Base-by-base conservation (phyloP, 2,888 invertebrate species). In the Cosmorhoe ocellata region DNA sequence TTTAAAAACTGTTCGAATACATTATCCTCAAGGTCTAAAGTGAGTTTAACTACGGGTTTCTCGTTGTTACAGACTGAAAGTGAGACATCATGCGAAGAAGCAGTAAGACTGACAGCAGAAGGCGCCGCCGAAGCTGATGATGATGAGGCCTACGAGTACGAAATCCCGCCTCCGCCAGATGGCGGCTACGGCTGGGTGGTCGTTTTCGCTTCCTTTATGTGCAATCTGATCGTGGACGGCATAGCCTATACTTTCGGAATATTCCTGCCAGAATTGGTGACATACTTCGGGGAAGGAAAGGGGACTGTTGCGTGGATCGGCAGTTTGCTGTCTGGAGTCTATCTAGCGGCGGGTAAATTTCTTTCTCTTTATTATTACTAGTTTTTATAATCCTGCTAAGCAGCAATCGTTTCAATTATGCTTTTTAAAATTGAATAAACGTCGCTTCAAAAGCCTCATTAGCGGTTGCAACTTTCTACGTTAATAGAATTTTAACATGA, bases 211-310 rank as follows among this genome's bases (percentile, higher is more conserved):
- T 98, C 98, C 34, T 98, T 99, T 86, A 94, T 99, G 94, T 98
- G 98, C 88, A 99, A 99, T 92, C 93, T 99, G 91, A 96, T 99
- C 67, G 98, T 99, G 49, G 99, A 99, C 83, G 99, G 98, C 67
- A 98, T 99, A 59, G 97, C 98, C n/a, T 99, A 99, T 86, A 97
- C 98, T 5, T 99, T 99, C 83, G 99, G 99, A 44, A 95, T 99
- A 74, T 97, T 97, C 90, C 92, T 97, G 37, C 92, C 93, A 22
- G 94, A 95, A 71, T 94, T 97, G 70, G 95, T 95, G 55, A 89
- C 84, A 1, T 94, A 94, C 76, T 99, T 97, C 79, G 94, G 94
- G 14, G 96, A 95, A 74, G 95, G 96, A 45, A 96, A 95, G 71
- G 96, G 96, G 46, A 96, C 94, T 61, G 95, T 95, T 28, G 97